A percentile compares a stretch with the other conserved stretches of the same genome.
Conservation (phyloP, 1,140 invertebrate genomes). For the Helicoverpa zea region DNA sequence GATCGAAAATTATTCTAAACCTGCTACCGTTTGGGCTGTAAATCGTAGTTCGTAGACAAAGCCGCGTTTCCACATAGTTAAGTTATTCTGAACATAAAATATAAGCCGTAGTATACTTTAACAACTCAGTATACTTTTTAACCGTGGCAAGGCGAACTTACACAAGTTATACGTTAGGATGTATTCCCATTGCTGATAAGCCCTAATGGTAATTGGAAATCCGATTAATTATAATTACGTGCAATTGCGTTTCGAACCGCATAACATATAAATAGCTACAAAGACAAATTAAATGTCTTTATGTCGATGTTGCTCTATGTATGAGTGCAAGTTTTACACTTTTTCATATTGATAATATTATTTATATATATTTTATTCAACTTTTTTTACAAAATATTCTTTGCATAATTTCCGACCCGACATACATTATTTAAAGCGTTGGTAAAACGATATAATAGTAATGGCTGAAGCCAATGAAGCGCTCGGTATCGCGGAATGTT, state of each 20-base stretch:
- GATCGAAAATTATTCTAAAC: slow-evolving; percentile 39
- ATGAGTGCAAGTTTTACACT: no score
- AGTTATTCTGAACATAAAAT: neutral
- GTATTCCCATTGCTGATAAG: no score
- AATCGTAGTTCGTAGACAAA: slow-evolving; percentile 10
- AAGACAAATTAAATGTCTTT: no score
- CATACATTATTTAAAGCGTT: neutral
- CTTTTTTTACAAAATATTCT: neutral
- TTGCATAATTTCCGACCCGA: neutral
- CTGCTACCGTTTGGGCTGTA: slow-evolving; percentile 13
- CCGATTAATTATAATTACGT: no score
- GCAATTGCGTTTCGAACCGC: no score
- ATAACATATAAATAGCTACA: no score
- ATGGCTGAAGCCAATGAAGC: neutral
- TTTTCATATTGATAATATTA: no score
- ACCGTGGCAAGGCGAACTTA: no score
- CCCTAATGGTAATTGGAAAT: no score
- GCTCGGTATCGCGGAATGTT: slow-evolving; percentile 12
- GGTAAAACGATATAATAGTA: neutral
- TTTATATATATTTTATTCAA: neutral
- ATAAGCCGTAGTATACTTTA: neutral
- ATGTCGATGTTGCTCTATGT: no score
- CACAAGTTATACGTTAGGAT: no score
- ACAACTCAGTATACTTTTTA: neutral
- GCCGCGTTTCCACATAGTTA: neutral